Evolutionary conservation across 2,888 invertebrate species (phyloP), one percentile per base, ranked within the genome.

Genomic region (Orchesella flavescens): DNA sequence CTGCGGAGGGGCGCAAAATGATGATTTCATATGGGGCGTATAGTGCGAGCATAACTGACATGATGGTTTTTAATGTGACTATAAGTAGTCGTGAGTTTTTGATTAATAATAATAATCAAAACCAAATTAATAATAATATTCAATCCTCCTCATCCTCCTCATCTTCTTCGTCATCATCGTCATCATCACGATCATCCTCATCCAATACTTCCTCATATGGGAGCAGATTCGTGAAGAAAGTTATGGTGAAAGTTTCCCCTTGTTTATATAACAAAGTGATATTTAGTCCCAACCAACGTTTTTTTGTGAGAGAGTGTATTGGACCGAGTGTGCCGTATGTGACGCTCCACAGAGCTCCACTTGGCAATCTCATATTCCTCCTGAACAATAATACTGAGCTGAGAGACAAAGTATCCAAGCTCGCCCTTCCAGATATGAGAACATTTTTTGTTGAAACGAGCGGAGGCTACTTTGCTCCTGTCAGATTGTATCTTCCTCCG

Each of bases 401-500:
- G 80, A 91, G 93, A 15, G 92, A 92, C 83, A 92, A 92, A 83
- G 92, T 95, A 75, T 91, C 92, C 0, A 92, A 91, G 23, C 92
- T 95, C 88, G 95, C 96, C 0, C 90, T 93, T 71, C 97, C 97
- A 0, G 94, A 93, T 90, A 92, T 94, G 87, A 93, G 94, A 88
- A 94, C 90, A 79, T 91, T 92, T 86, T 90, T 92, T 89, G 92
- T 94, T 24, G 91, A 94, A 90, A 92, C 95, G 59, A 92, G 93
- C 55, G 92, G 93, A 87, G 94, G 94, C 9, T 93, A 93, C 89
- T 92, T 93, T 88, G 94, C 94, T 7, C 93, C 94, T 89, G 96
- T 96, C 0, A 93, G 95, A 44, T 91, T 97, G 3, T 93, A 94
- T 75, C 91, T 97, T 57, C 97, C 97, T 0, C 96, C 96, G 0